A percentile compares a stretch with the other conserved stretches of the same genome.
phyloP scores from a whole-genome alignment of 2,888 invertebrate species.

The Cecidostiba fungosa region DNA sequence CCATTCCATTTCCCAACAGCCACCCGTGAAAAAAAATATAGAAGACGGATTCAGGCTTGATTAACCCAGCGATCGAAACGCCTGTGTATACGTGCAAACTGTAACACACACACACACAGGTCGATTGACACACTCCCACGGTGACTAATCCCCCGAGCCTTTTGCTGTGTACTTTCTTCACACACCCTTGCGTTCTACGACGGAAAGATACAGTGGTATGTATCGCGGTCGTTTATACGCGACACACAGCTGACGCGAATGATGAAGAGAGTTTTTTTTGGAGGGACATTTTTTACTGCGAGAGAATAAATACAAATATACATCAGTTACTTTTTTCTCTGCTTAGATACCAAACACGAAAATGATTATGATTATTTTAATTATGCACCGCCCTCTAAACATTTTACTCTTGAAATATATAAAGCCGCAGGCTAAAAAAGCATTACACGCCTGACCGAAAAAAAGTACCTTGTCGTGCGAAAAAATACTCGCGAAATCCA shows the following conservation, averaged over 20 bases:
- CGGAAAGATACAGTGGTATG: background rate
- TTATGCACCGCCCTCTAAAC: background rate
- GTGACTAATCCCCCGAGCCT: conserved; percentile 28
- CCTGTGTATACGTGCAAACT: background rate
- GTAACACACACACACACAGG: background rate
- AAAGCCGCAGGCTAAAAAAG: too few species aligned
- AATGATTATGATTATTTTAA: background rate
- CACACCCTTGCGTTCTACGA: conserved; percentile 6
- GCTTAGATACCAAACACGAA: background rate
- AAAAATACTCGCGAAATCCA: background rate
- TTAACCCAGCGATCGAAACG: background rate
- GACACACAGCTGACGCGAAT: background rate
- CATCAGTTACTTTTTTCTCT: background rate
- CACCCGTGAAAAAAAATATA: background rate
- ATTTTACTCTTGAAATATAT: too few species aligned
- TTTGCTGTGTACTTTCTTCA: conserved; percentile 1
- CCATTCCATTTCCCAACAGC: too few species aligned
- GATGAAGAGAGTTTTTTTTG: background rate
- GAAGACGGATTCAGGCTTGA: background rate
- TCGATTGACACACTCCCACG: conserved; percentile 30
- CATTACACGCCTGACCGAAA: too few species aligned
- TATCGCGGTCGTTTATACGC: background rate
- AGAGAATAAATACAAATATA: background rate
- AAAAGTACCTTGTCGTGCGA: too few species aligned
- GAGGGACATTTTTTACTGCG: background rate